Evolutionary conservation across 2,888 invertebrate genomes (phyloP).

Genomic region (Lissocephala sabroskyi): DNA sequence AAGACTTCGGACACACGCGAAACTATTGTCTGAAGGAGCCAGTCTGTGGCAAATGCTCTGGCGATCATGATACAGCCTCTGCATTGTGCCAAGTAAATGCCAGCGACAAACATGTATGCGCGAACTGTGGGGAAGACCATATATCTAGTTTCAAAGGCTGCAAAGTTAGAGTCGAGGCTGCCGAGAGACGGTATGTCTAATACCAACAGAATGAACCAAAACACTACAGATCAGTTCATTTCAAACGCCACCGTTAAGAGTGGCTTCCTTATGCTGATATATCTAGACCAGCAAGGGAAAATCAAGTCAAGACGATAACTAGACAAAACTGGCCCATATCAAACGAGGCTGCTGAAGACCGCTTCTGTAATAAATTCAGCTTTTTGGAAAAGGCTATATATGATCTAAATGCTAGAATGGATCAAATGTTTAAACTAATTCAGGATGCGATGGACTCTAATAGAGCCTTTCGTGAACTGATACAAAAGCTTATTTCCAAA

Average conservation of each 20-base stretch:
- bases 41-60: neutral
- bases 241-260: too few species aligned
- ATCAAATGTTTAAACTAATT: constrained; percentile 9
- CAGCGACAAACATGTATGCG: neutral
- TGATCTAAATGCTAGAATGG: constrained; percentile 2
- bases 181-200: too few species aligned
- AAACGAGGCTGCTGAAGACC: too few species aligned
- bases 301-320: too few species aligned
- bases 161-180: neutral
- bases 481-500: constrained; percentile 4
- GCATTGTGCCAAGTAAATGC: neutral
- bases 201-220: too few species aligned
- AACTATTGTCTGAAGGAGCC: neutral
- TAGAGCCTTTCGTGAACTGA: too few species aligned
- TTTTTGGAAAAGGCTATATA: constrained; percentile 3
- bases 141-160: neutral
- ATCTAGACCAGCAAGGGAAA: too few species aligned
- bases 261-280: too few species aligned
- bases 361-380: too few species aligned
- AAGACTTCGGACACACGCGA: neutral
- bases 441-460: constrained; percentile 7
- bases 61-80: neutral
- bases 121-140: neutral
- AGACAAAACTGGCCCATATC: too few species aligned
- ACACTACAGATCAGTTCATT: too few species aligned